Base-by-base conservation (phyloP, 1,140 invertebrate genomes). In the Metopolophium dirhodum region DNA sequence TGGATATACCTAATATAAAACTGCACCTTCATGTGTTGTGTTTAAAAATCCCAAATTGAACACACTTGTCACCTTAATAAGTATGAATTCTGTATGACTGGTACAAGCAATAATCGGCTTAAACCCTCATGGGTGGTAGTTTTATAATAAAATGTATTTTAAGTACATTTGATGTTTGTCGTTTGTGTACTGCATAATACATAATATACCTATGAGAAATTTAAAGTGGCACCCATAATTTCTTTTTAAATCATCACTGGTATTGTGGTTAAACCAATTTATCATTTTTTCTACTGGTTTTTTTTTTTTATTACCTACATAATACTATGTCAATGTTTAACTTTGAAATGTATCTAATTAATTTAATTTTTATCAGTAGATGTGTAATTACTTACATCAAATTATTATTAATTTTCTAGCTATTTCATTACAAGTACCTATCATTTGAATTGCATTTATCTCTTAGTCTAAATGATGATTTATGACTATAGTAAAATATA, bases 351-450 rank as follows among this genome's bases (percentile, higher is more conserved):
- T 54, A 37, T 41, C 9, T 23, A 51, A 88, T 88, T 41, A 41
- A 89, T 89, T 89, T 41, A 18, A 57, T 89, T 57, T 26, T 54
- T 54, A n/a, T 54, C 49, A 89, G n/a, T 89, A 18, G 22, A 88
- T 47, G 30, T 49, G 45, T 37, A 11, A 89, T 89, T 54, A 35
- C n/a, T 89, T 54, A 35, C n/a, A 35, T 20, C 14, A 37, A 57
- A 57, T 89, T 89, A 26, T 89, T 35, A 1, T 51, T 88, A 45
- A 89, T 57, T 37, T 54, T 86, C 83, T 4, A 54, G 7, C n/a
- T 45, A 89, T 54, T 54, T 89, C 8, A 54, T 86, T 23, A 41
- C 23, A 26, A 85, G 37, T 85, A 45, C 23, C 35, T 85, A 85
- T 86, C 23, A 86, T 41, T 47, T 45, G 23, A 47, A 45, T 86